A percentile compares a stretch with the other conserved stretches of the same genome.
These are phyloP conservation scores for Aphyosemion australe DNA, from an alignment of 2,113 vertebrate species.

Conservation along the genomic window DNA sequence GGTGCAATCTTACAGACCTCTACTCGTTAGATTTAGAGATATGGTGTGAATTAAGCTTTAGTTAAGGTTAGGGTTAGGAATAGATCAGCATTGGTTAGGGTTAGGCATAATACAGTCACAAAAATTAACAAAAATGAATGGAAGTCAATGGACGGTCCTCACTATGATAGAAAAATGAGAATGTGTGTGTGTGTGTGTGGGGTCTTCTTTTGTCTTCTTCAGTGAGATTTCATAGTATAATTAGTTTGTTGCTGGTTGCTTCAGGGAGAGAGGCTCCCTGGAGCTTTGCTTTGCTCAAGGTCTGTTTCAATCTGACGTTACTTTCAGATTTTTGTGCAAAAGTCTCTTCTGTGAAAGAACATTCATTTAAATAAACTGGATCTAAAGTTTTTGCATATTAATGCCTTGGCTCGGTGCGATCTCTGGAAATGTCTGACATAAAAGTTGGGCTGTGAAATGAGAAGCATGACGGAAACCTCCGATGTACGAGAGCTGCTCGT, in stretches of 20 bases:
- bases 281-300: slow-evolving; percentile 37
- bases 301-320: slow-evolving; percentile 47
- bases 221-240: slow-evolving; percentile 27
- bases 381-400: slow-evolving; percentile 26
- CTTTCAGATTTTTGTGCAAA: slow-evolving; percentile 7
- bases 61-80: too few species aligned
- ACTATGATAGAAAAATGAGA: too few species aligned
- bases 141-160: too few species aligned
- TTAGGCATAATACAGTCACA: too few species aligned
- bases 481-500: slow-evolving; percentile 1
- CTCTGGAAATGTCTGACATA: slow-evolving; percentile 17
- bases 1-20: too few species aligned
- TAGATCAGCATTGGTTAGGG: too few species aligned
- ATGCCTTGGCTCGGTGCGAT: slow-evolving; percentile 7
- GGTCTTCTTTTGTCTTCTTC: slow-evolving; percentile 27
- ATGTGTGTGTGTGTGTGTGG: too few species aligned
- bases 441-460: slow-evolving; percentile 15
- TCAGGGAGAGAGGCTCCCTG: slow-evolving; percentile 23
- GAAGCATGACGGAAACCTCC: slow-evolving; percentile 23
- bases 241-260: slow-evolving; percentile 52
- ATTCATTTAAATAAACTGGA: slow-evolving; percentile 25
- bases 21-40: too few species aligned
- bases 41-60: too few species aligned
- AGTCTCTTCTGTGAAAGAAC: slow-evolving; percentile 3
- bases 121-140: too few species aligned